phyloP scores from a whole-genome alignment of 2,888 invertebrate genomes.

The Drosophila yooni region DNA sequence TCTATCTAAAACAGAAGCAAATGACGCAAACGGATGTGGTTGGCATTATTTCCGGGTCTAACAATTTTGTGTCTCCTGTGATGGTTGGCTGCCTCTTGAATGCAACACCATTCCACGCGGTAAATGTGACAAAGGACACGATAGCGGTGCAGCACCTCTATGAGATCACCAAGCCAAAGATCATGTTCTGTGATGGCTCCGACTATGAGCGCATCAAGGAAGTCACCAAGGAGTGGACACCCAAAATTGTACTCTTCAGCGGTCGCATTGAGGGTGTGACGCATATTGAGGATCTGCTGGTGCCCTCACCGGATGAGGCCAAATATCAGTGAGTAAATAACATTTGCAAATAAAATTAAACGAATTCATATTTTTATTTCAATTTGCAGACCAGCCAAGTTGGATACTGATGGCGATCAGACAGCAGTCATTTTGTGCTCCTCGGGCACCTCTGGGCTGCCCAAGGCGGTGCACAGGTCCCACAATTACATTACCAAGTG shows the following conservation, averaged over 20 bases:
- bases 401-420: slow-evolving; percentile 48
- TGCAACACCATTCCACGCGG: slow-evolving; percentile 61
- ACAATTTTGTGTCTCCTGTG: slow-evolving; percentile 45
- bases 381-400: slow-evolving; percentile 32
- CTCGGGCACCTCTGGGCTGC: slow-evolving; percentile 72
- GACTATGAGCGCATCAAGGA: slow-evolving; percentile 59
- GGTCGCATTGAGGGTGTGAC: slow-evolving; percentile 47
- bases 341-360: not conserved
- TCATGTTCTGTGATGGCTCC: slow-evolving; percentile 69
- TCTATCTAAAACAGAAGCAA: slow-evolving; percentile 45
- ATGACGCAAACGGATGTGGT: slow-evolving; percentile 53
- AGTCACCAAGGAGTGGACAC: slow-evolving; percentile 50
- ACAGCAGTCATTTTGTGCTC: slow-evolving; percentile 68
- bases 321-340: slow-evolving; percentile 42
- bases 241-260: slow-evolving; percentile 51
- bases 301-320: slow-evolving; percentile 37
- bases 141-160: slow-evolving; percentile 42
- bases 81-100: slow-evolving; percentile 48
- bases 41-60: slow-evolving; percentile 42
- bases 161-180: slow-evolving; percentile 60
- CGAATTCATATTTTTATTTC: not conserved
- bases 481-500: slow-evolving; percentile 38
- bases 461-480: slow-evolving; percentile 69
- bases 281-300: slow-evolving; percentile 49
- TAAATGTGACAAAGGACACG: slow-evolving; percentile 47